Evolutionary conservation across 1,140 invertebrate genomes (phyloP), one percentile per base, ranked within the genome.

Genomic region (Hycleus cichorii): DNA sequence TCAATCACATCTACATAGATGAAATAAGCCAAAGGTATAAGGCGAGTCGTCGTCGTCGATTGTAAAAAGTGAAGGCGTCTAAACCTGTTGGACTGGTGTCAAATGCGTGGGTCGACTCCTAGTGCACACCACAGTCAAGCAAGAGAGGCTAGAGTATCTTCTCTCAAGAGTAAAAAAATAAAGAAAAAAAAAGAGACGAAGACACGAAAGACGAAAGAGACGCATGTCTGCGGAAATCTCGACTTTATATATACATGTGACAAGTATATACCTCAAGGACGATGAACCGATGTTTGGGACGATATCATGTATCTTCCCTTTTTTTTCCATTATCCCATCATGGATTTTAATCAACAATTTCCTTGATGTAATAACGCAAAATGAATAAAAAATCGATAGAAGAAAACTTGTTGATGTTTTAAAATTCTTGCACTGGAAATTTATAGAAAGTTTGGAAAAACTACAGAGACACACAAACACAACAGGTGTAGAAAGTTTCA

Each of bases 1-100:
- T 53, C 42, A 50, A 42, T 32, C 32, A 32, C 32, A 32, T 32
- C 32, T 32, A 40, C 49, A 38, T 46, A 58, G 50, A 49, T 53
- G 50, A 49, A 49, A 51, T 49, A 48, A 54, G 51, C 51, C 58
- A 55, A 38, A 50, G 11, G 1, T 18, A 11, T 10, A 50, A 49
- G 53, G 47, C 47, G 46, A 59, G 58, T 53, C 57, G 32, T 32
- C 57, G 32, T 32, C 32, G 32, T 32, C 32, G 32, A 48, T 56
- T 46, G 60, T 60, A 69, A 69, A 68, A 69, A 68, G 66, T 68
- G 66, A 69, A 69, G 68, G 68, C 66, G 68, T 69, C 61, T 57
- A 69, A 69, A 69, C 68, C 68, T 69, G 68, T 69, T 69, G 64
- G 63, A 69, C 68, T 62, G 66, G 68, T 68, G 68, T 69, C 61